Percentiles rank a stretch among this genome's conserved stretches.
phyloP scores from a whole-genome alignment of 2,113 vertebrate species.

The Sisor rabdophorus region DNA sequence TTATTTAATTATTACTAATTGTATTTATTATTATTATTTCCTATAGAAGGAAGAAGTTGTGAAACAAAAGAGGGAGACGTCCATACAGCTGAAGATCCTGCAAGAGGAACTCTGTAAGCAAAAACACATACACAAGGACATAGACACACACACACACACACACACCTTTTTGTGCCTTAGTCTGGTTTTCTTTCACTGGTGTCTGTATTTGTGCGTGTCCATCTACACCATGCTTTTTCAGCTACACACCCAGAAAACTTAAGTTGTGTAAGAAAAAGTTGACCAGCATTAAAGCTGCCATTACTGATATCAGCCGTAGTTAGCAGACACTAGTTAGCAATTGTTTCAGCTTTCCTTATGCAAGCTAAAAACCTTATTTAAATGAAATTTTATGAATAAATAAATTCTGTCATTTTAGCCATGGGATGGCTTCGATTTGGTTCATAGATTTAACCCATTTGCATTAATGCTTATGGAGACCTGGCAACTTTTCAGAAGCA shows the following conservation, averaged over 20 bases:
- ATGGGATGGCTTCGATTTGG: too few relatives aligned
- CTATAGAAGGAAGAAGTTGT: conserved; percentile 74
- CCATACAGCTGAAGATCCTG: conserved; percentile 74
- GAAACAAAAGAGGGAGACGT: conserved; percentile 72
- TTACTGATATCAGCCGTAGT: not conserved
- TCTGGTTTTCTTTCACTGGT: not conserved
- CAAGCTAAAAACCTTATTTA: too few relatives aligned
- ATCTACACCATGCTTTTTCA: not conserved
- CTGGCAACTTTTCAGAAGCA: not conserved
- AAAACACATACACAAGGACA: not conserved
- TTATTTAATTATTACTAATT: not conserved
- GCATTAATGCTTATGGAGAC: not conserved
- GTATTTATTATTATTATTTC: conserved; percentile 8
- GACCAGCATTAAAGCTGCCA: not conserved
- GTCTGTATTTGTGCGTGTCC: not conserved
- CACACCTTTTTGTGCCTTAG: not conserved
- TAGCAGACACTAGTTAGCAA: not conserved
- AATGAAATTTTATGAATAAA: too few relatives aligned
- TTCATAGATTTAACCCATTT: too few relatives aligned
- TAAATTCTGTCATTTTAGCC: too few relatives aligned
- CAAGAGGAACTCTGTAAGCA: conserved; percentile 79
- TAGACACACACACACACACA: conserved; percentile 10
- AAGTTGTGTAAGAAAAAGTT: not conserved
- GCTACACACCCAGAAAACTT: not conserved
- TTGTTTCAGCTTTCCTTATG: not conserved